Base-by-base conservation (phyloP, 1,140 invertebrate species). In the Neotoxoptera formosana region DNA sequence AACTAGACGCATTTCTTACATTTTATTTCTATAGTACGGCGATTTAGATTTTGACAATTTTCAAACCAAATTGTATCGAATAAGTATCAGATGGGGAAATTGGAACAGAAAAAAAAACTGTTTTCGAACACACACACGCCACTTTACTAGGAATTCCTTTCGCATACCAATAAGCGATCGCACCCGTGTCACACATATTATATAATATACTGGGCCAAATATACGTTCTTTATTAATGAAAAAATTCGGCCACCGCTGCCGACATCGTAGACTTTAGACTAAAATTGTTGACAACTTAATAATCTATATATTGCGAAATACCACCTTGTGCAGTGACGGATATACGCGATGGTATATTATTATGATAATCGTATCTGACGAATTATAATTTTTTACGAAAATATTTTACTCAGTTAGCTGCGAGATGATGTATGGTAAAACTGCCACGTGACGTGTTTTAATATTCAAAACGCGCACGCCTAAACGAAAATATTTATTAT, bases 401-500 rank as follows among this genome's bases (percentile, higher is more conserved):
- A 76, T 76, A 3, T 76, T 76, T 17, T 76, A n/a, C 60, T n/a
- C n/a, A 76, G 23, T 45, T 3, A 25, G 8, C 23, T 48, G n/a
- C 7, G 86, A 34, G 30, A 87, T 87, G 6, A 48, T 87, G 47
- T 87, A 48, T 48, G 47, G 25, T 30, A 87, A 87, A 87, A 87
- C 47, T 87, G n/a, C 30, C 17, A n/a, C 45, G n/a, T 48, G 47
- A n/a, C n/a, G 30, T 87, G 21, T 87, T 87, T 87, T 51, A 87
- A 87, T 87, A 87, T 87, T 87, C 47, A 87, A 87, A 34, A 20
- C 41, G 1, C 14, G 86, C 4, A n/a, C 47, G 86, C 47, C 7
- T 87, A 87, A 87, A 51, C n/a, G 86, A 87, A 48, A 87, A 17
- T 6, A 34, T 51, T 51, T 87, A 87, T 87, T 87, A 87, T 51